Percentiles rank a stretch among this genome's conserved stretches.
These are phyloP conservation scores for Globia sparganii DNA, from an alignment of 2,888 invertebrate species.

Conservation along the genomic window DNA sequence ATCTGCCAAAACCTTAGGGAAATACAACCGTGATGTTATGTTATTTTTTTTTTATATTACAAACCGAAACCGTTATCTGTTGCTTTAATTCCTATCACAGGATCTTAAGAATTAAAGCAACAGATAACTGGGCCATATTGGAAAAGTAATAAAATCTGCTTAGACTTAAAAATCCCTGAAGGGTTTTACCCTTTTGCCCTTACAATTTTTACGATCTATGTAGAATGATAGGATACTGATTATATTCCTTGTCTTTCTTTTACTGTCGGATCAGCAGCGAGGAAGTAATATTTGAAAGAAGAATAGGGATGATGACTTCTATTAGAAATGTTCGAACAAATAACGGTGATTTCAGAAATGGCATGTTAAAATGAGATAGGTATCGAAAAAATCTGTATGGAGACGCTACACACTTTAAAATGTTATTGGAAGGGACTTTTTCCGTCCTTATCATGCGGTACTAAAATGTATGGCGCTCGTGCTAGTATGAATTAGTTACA, in stretches of 20 bases:
- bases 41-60: not conserved
- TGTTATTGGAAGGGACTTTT: no score
- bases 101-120: not conserved
- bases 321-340: no score
- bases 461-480: not conserved
- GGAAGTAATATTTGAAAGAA: not conserved
- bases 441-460: not conserved
- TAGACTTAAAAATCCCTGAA: not conserved
- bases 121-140: not conserved
- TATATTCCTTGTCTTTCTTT: not conserved
- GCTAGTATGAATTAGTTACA: not conserved
- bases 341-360: no score
- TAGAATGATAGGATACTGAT: not conserved
- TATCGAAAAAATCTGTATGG: no score
- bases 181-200: not conserved
- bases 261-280: not conserved
- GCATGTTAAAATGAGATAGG: no score
- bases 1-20: no score
- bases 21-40: no score
- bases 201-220: conserved; percentile 3
- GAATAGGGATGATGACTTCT: no score
- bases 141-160: not conserved
- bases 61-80: not conserved
- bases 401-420: no score
- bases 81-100: not conserved